A percentile compares a stretch with the other conserved stretches of the same genome.
phyloP scores from a whole-genome alignment of 2,113 vertebrate genomes.

The Potamarius usumacintae region DNA sequence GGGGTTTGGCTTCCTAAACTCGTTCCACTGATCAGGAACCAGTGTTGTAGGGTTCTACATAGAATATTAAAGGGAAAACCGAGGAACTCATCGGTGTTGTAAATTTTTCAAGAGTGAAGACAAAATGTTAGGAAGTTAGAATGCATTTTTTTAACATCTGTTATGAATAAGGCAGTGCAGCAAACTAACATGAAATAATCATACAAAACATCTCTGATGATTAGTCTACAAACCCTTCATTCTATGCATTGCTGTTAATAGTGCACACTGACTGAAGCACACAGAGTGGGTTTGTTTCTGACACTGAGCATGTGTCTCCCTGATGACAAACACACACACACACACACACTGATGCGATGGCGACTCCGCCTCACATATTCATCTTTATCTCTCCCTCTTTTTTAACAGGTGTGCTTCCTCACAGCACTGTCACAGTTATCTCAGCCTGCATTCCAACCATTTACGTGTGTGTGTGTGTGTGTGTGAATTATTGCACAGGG shows the following conservation, averaged over 20 bases:
- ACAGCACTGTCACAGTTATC: slow-evolving; percentile 33
- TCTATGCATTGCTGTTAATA: background rate
- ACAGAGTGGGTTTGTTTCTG: slow-evolving; percentile 29
- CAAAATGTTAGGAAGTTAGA: background rate
- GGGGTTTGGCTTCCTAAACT: background rate
- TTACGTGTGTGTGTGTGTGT: slow-evolving; percentile 31
- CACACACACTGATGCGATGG: background rate
- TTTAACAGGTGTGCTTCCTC: slow-evolving; percentile 37
- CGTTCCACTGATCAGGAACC: background rate
- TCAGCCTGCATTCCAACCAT: slow-evolving; percentile 37
- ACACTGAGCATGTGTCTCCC: slow-evolving; percentile 32
- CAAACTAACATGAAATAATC: background rate
- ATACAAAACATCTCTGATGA: background rate
- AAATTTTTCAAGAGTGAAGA: background rate
- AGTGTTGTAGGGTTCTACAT: background rate
- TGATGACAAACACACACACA: background rate
- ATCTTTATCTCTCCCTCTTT: slow-evolving; percentile 23
- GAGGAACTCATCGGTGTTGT: background rate
- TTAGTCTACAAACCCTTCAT: slow-evolving; percentile 4
- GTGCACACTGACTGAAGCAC: background rate
- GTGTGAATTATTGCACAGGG: background rate
- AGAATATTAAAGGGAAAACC: background rate
- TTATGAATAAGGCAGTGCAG: background rate
- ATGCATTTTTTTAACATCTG: background rate
- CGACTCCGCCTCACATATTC: background rate